Evolutionary conservation across 30 jellyfish, hydroid and myxozoan species (phyloP).

Genomic region (Morbakka virulenta): DNA sequence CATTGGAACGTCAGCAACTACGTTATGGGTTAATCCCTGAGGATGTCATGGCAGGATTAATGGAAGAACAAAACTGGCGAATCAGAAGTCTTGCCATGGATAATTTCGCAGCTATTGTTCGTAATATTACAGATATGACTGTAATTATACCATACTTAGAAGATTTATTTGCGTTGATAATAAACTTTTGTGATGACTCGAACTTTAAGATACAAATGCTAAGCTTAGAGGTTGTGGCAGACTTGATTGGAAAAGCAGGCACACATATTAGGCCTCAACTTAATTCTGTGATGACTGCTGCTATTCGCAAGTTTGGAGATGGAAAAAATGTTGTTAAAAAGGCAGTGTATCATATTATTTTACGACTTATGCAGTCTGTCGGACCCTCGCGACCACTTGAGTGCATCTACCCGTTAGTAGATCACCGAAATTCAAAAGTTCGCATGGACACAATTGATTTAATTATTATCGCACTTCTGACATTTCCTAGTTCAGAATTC

Average conservation of each 20-base stretch:
- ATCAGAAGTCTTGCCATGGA: slow-evolving; percentile 81
- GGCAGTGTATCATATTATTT: slow-evolving; percentile 43
- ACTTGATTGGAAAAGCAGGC: slow-evolving; percentile 49
- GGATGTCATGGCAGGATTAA: slow-evolving; percentile 52
- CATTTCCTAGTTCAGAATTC: slow-evolving; percentile 85
- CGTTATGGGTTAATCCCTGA: slow-evolving; percentile 77
- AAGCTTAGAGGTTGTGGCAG: slow-evolving; percentile 57
- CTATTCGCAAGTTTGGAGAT: slow-evolving; percentile 73
- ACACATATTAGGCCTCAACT: slow-evolving; percentile 58
- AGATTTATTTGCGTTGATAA: slow-evolving; percentile 53
- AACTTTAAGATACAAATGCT: slow-evolving; percentile 70
- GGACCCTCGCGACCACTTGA: slow-evolving; percentile 64
- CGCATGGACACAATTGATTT: slow-evolving; percentile 72
- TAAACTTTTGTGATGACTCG: slow-evolving; percentile 63
- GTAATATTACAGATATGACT: slow-evolving; percentile 26
- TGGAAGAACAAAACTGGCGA: slow-evolving; percentile 59
- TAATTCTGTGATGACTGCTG: slow-evolving; percentile 45
- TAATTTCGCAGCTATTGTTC: slow-evolving; percentile 37
- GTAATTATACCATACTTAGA: slow-evolving; percentile 20
- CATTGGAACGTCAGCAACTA: slow-evolving; percentile 31
- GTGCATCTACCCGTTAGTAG: slow-evolving; percentile 50
- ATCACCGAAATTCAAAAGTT: slow-evolving; percentile 63
- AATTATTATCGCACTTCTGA: slow-evolving; percentile 78
- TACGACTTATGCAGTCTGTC: slow-evolving; percentile 73
- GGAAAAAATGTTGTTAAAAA: slow-evolving; percentile 68